A percentile compares a stretch with the other conserved stretches of the same genome.
phyloP scores from a whole-genome alignment of 2,888 invertebrate species.

The Scaptodrosophila latifasciaeformis region DNA sequence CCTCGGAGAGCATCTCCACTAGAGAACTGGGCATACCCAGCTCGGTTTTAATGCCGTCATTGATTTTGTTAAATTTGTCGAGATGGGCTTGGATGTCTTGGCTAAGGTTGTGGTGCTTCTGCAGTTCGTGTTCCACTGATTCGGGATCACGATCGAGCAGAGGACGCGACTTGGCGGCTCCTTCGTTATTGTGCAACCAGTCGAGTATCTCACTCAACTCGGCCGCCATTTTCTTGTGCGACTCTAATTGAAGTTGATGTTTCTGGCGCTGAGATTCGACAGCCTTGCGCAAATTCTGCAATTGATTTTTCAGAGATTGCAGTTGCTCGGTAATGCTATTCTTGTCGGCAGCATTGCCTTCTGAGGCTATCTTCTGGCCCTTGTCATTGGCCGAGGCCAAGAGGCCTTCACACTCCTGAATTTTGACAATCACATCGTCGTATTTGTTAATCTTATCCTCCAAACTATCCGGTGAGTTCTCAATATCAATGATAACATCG shows the following conservation, averaged over 20 bases:
- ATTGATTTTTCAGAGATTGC: slow-evolving; percentile 89
- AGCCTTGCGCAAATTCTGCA: slow-evolving; percentile 84
- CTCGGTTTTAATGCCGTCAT: slow-evolving; percentile 83
- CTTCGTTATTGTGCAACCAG: slow-evolving; percentile 89
- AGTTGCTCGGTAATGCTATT: slow-evolving; percentile 91
- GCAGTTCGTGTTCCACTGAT: slow-evolving; percentile 88
- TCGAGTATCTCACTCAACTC: slow-evolving; percentile 89
- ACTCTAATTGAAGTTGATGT: slow-evolving; percentile 90
- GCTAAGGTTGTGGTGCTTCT: slow-evolving; percentile 83
- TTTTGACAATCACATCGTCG: slow-evolving; percentile 88
- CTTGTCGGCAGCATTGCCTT: slow-evolving; percentile 90
- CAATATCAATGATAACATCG: slow-evolving; percentile 88
- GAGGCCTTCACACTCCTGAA: slow-evolving; percentile 92
- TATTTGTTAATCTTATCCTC: slow-evolving; percentile 92
- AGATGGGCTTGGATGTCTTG: slow-evolving; percentile 83
- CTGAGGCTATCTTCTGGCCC: slow-evolving; percentile 93
- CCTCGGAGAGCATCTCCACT: slow-evolving; percentile 89
- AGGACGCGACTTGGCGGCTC: slow-evolving; percentile 87
- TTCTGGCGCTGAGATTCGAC: slow-evolving; percentile 91
- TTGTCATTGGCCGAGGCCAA: slow-evolving; percentile 92
- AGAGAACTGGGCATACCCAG: slow-evolving; percentile 87
- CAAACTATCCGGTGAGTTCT: slow-evolving; percentile 86
- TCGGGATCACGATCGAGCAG: slow-evolving; percentile 85
- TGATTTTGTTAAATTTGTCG: slow-evolving; percentile 82
- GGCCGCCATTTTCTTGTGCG: slow-evolving; percentile 88